phyloP scores from a whole-genome alignment of 2,797 vertebrate species.

The Heterohyrax brucei region DNA sequence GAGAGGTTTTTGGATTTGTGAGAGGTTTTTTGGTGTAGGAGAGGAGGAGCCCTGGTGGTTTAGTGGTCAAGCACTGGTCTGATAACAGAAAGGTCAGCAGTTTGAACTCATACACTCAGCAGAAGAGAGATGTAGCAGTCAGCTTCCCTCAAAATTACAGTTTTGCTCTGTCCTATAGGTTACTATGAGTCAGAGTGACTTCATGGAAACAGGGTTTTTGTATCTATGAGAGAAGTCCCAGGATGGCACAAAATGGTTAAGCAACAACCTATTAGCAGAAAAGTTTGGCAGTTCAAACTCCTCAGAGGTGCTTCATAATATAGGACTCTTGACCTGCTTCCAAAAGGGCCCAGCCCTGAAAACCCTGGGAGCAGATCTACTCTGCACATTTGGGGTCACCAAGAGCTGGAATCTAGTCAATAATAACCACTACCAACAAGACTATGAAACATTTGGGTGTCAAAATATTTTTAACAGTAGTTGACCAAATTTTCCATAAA shows the following conservation, averaged over 20 bases:
- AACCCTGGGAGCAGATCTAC: neutral
- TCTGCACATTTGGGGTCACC: neutral
- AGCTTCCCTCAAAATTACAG: neutral
- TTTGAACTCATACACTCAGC: neutral
- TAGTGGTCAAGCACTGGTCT: too few species aligned
- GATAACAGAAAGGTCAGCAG: too few species aligned
- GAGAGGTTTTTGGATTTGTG: too few species aligned
- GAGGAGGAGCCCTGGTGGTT: too few species aligned
- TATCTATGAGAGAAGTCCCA: neutral
- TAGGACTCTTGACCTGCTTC: neutral
- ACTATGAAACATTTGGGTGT: constrained; percentile 14
- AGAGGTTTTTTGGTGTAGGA: too few species aligned
- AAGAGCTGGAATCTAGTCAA: neutral
- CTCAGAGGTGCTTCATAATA: neutral
- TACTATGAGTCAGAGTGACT: neutral
- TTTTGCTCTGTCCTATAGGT: neutral
- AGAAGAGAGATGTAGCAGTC: neutral
- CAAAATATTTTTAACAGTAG: neutral
- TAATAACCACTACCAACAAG: neutral
- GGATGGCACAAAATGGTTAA: neutral
- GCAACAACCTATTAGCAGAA: neutral
- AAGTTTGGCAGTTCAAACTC: neutral
- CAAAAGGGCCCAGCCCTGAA: neutral
- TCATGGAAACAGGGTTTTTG: neutral
- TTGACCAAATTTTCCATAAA: neutral